phyloP scores from a whole-genome alignment of 2,113 vertebrate species.

The Vidua chalybeata region DNA sequence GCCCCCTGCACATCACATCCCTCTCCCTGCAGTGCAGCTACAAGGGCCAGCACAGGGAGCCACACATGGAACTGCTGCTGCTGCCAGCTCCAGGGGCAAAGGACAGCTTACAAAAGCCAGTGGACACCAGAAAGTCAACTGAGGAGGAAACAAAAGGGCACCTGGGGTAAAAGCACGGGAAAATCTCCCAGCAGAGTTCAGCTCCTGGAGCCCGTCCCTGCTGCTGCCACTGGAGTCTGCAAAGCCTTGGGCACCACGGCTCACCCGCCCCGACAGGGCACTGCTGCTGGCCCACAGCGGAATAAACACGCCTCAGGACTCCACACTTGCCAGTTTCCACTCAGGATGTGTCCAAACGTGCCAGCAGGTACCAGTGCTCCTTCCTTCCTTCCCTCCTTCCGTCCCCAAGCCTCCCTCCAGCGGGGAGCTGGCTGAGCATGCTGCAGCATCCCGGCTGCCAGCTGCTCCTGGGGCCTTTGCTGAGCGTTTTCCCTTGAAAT shows the following conservation, averaged over 20 bases:
- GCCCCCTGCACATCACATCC: neutral
- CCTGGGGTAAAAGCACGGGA: neutral
- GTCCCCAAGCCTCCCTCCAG: neutral
- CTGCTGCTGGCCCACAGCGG: fast-evolving
- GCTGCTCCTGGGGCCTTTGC: neutral
- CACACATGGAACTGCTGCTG: neutral
- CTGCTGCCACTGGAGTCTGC: fast-evolving
- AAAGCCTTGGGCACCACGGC: neutral
- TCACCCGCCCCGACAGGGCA: neutral
- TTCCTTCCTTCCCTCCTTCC: neutral
- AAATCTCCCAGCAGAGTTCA: neutral
- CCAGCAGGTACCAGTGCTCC: fast-evolving
- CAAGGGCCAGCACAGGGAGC: too few species aligned
- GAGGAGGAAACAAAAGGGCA: neutral
- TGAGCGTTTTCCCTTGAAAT: neutral
- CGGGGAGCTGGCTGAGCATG: fast-evolving
- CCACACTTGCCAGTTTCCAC: fast-evolving
- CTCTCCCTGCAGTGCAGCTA: fast-evolving
- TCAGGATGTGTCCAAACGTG: fast-evolving
- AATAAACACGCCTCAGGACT: too few species aligned
- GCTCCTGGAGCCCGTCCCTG: neutral
- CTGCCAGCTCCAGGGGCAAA: neutral
- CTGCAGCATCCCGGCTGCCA: neutral
- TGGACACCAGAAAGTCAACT: neutral
- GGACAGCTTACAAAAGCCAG: neutral